Evolutionary conservation across 2,888 invertebrate species (phyloP), one percentile per base, ranked within the genome.

Genomic region (Rhyacophila evoluta): DNA sequence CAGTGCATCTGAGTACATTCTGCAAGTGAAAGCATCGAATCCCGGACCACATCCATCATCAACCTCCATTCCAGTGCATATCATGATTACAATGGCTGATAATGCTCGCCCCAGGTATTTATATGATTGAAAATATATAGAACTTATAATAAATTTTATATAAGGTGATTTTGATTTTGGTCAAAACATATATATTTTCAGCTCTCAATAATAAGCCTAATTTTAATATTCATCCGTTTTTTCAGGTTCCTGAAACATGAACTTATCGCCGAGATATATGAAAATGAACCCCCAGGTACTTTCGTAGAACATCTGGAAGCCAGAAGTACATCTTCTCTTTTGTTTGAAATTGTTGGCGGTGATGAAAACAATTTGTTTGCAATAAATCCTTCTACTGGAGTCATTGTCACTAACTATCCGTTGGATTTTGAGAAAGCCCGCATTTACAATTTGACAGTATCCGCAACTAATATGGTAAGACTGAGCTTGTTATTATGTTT

Each of bases 61-160:
- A 74, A 92, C 95, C 78, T 93, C 95, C 75, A 92, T 97, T 75
- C 95, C 95, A 72, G 95, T 98, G 19, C 96, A 96, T 87, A 94
- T 98, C 81, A 90, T 93, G 86, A 91, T 98, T 39, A 95, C 96
- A 4, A 95, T 97, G 91, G 95, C 97, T 0, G 96, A 95, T 85
- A 94, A 95, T 86, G 95, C 95, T 77, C 95, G 96, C 39, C 97
- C 97, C 0, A 91, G 92, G 86, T 94, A 41, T 10, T n/a, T n/a
- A n/a, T n/a, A n/a, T n/a, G n/a, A n/a, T n/a, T n/a, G n/a, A n/a
- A n/a, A n/a, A n/a, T n/a, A 1, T 8, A n/a, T 27, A 67, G 27
- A 33, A 68, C n/a, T 36, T 69, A 74, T 69, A 6, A 73, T 41
- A 79, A n/a, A 36, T 55, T 38, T 36, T 15, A 27, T 36, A 68